A percentile compares a stretch with the other conserved stretches of the same genome.
Evolutionary conservation across 2,888 invertebrate genomes (phyloP).

Genomic region (Thalpophila matura): DNA sequence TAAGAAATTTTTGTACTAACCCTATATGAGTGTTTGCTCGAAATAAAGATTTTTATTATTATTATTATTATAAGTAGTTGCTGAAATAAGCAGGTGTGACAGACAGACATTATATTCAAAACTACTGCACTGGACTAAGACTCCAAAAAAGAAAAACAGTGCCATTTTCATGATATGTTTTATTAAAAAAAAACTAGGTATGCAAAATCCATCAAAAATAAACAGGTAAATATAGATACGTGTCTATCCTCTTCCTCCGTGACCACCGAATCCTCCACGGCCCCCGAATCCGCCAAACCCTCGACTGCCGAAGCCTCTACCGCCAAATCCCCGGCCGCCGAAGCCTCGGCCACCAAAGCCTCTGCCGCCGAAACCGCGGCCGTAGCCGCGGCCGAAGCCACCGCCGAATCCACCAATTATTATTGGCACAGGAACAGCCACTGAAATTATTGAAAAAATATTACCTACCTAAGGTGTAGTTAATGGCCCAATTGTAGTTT

Average conservation of each 20-base stretch:
- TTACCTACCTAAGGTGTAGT: too few relatives aligned
- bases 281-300: conserved; percentile 54
- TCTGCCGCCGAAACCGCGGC: conserved; percentile 62
- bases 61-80: too few relatives aligned
- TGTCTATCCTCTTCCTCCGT: conserved; percentile 53
- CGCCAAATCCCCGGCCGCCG: conserved; percentile 66
- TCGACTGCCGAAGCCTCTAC: conserved; percentile 60
- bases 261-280: conserved; percentile 48
- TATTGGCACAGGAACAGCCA: conserved; percentile 65
- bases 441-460: conserved; percentile 21
- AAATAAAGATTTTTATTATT: too few relatives aligned
- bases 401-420: conserved; percentile 64
- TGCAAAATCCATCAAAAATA: not conserved
- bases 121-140: too few relatives aligned
- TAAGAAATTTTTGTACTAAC: too few relatives aligned
- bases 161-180: conserved; percentile 3
- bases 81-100: too few relatives aligned
- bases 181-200: conserved; percentile 3
- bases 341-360: conserved; percentile 70
- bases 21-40: too few relatives aligned
- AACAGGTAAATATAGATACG: not conserved
- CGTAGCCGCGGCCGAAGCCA: conserved; percentile 67
- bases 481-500: too few relatives aligned
- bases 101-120: too few relatives aligned
- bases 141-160: too few relatives aligned